Evolutionary conservation across 1,140 invertebrate species (phyloP).

Genomic region (Paracyclopina nana): DNA sequence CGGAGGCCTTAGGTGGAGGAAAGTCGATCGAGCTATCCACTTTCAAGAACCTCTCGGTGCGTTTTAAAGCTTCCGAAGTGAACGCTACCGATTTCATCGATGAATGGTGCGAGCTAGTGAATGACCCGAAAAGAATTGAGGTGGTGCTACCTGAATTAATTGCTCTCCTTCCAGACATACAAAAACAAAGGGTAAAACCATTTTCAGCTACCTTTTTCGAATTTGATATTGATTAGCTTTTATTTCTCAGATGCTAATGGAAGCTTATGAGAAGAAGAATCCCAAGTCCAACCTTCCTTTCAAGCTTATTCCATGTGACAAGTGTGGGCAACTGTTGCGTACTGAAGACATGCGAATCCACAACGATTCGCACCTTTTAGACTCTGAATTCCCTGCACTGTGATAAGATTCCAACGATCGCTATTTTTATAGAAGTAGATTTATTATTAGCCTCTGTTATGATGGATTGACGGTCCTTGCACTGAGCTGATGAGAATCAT

Average conservation of each 20-base stretch:
- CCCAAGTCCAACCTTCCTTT: not conserved
- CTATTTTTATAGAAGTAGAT: too few relatives aligned
- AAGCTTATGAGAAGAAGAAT: not conserved
- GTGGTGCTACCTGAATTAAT: not conserved
- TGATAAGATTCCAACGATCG: not conserved
- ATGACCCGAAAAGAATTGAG: too few relatives aligned
- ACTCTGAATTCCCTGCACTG: not conserved
- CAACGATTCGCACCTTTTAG: not conserved
- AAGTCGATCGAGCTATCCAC: not conserved
- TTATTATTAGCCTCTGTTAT: too few relatives aligned
- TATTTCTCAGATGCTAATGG: not conserved
- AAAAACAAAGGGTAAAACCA: not conserved
- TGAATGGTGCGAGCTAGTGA: too few relatives aligned
- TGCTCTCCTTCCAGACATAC: not conserved
- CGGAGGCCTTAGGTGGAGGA: too few relatives aligned
- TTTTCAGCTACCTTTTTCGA: not conserved
- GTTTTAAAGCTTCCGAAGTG: too few relatives aligned
- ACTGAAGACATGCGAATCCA: not conserved
- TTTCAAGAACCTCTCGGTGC: too few relatives aligned
- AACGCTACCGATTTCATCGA: too few relatives aligned
- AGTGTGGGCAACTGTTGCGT: not conserved
- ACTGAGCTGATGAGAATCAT: too few relatives aligned
- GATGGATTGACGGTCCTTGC: too few relatives aligned
- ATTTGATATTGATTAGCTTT: not conserved
- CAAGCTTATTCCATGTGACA: not conserved